A percentile compares a stretch with the other conserved stretches of the same genome.
Conservation (phyloP, 2,888 invertebrate species). For the Bellardia pandia region DNA sequence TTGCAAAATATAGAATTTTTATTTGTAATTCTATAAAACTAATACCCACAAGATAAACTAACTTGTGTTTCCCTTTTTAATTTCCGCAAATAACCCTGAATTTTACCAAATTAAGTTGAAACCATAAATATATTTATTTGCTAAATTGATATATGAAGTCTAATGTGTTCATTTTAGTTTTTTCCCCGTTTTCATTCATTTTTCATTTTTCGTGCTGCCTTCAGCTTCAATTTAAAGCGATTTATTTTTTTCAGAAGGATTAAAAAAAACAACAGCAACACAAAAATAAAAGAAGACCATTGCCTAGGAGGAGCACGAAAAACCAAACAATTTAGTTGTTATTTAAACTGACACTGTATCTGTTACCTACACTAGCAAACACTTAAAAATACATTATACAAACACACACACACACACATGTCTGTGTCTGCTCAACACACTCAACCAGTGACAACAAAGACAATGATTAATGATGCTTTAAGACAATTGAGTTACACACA, state of each 20-base stretch:
- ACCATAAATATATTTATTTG: slow-evolving; percentile 30
- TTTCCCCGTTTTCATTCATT: not conserved
- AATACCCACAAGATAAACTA: no score
- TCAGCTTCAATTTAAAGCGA: slow-evolving; percentile 14
- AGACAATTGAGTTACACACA: slow-evolving; percentile 43
- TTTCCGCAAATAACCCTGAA: no score
- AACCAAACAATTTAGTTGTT: slow-evolving; percentile 6
- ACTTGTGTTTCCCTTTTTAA: no score
- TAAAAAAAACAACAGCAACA: slow-evolving; percentile 23
- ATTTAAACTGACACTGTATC: slow-evolving; percentile 27
- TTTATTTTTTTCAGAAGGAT: slow-evolving; percentile 33
- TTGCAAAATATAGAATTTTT: no score
- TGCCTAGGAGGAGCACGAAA: not conserved
- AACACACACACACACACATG: no score
- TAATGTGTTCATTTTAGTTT: not conserved
- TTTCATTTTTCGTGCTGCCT: slow-evolving; percentile 5
- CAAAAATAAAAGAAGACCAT: not conserved
- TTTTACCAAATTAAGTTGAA: not conserved
- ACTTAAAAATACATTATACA: not conserved
- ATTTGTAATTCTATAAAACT: no score
- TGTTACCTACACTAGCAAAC: not conserved
- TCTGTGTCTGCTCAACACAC: slow-evolving; percentile 8
- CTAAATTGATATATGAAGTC: slow-evolving; percentile 34
- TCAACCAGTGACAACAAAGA: slow-evolving; percentile 43
- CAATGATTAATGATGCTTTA: slow-evolving; percentile 66